Conservation (phyloP, 2,113 vertebrate genomes). For the Nannospalax galili region DNA sequence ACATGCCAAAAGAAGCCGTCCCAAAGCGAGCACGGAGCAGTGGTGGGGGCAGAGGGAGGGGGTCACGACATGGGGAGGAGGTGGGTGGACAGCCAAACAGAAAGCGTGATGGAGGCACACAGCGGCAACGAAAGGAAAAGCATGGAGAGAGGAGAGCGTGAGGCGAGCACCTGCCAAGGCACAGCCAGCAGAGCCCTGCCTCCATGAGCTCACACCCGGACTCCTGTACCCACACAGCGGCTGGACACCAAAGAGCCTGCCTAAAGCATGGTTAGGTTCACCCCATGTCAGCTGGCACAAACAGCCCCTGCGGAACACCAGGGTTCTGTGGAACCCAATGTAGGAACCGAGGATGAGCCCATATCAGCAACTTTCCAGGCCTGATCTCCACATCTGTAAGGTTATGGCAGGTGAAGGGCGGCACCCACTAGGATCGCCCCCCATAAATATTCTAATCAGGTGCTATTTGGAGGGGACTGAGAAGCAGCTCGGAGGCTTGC, state of each 20-base stretch:
- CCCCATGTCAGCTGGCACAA: fast-evolving
- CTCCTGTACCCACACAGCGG: neutral
- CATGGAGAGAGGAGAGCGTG: slow-evolving; percentile 26
- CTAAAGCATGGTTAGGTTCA: fast-evolving
- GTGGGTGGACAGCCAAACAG: neutral
- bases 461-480: fast-evolving
- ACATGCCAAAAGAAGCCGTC: slow-evolving; percentile 61
- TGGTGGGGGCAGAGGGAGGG: neutral
- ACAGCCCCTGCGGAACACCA: neutral
- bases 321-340: neutral
- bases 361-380: neutral
- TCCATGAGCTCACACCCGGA: neutral
- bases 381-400: fast-evolving
- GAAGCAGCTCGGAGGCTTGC: fast-evolving
- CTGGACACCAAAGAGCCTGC: neutral
- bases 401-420: fast-evolving
- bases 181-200: neutral
- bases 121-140: slow-evolving; percentile 67
- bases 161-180: neutral
- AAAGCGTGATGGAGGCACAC: slow-evolving; percentile 27
- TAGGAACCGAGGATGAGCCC: neutral
- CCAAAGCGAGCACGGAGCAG: neutral
- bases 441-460: fast-evolving
- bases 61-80: neutral
- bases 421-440: fast-evolving